Base-by-base conservation (phyloP, 30 jellyfish, hydroid and myxozoan species). In the Hydractinia echinata region DNA sequence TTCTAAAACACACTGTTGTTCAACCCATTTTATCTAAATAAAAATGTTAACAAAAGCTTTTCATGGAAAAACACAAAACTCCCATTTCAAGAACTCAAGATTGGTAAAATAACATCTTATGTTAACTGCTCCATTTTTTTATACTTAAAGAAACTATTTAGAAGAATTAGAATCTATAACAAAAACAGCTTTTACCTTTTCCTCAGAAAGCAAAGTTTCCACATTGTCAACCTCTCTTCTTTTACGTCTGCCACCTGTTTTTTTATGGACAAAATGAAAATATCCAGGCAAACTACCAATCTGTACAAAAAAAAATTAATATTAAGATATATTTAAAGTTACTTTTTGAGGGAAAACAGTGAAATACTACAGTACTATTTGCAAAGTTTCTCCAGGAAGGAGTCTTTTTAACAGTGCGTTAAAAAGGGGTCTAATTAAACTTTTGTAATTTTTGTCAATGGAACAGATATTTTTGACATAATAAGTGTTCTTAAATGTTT, bases 241-340 rank as follows among this genome's bases (percentile, higher is more conserved):
- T 53, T 79, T 79, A 54, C 96, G 76, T 74, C 95, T 79, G 21
- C 79, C 83, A 30, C 53, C 76, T 30, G 11, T 67, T 49, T 89
- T 83, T 66, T 87, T 83, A 64, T 87, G 93, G 4, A 92, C 90
- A 80, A 92, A 92, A 58, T 92, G 98, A 76, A 79, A 92, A 67
- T 86, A 92, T 5, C 98, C 98, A 54, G 98, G 98, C 14, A 92
- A 77, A 56, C 96, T 92, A 3, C 98, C 98, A 79, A 92, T 90
- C 98, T 92, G 14, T 14, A 64, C 21, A 73, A 51, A 10, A 5
- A 39, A 81, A 16, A 15, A 79, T 18, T 21, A 30, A 72, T 7
- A 13, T 44, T 64, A 5, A 64, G 4, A 58, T 11, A 58, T 58
- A 58, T 11, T 58, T 16, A 1, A 30, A 30, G 44, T 30, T 30